A percentile compares a stretch with the other conserved stretches of the same genome.
Conservation (phyloP, 2,888 invertebrate species). For the Osmoderma eremita region DNA sequence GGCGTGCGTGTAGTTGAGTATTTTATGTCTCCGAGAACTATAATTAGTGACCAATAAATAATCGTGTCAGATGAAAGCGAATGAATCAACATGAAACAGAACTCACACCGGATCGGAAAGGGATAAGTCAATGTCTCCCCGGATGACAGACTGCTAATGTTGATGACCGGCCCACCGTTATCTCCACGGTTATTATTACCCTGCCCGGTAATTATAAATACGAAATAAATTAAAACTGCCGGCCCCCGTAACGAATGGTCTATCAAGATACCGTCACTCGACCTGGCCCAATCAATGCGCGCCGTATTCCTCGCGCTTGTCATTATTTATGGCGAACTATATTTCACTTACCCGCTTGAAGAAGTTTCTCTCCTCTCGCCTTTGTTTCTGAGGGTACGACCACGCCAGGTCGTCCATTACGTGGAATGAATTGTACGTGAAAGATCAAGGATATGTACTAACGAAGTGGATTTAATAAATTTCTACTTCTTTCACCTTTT, state of each 20-base stretch:
- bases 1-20: slow-evolving; percentile 52
- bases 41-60: slow-evolving; percentile 57
- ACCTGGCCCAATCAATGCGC: slow-evolving; percentile 43
- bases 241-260: slow-evolving; percentile 47
- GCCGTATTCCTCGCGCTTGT: slow-evolving; percentile 22
- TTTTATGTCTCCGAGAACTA: slow-evolving; percentile 57
- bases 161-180: slow-evolving; percentile 52
- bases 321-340: slow-evolving; percentile 30
- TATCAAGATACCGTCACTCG: slow-evolving; percentile 48
- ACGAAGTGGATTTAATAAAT: too few relatives aligned
- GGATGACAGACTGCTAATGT: slow-evolving; percentile 54
- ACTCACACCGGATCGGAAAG: slow-evolving; percentile 53
- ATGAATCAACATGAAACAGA: slow-evolving; percentile 53
- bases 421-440: too few relatives aligned
- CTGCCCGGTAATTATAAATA: slow-evolving; percentile 53
- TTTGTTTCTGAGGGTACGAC: background rate
- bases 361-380: slow-evolving; percentile 4
- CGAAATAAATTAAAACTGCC: slow-evolving; percentile 52
- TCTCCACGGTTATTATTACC: slow-evolving; percentile 53
- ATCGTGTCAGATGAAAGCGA: slow-evolving; percentile 55
- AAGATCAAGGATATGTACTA: too few relatives aligned
- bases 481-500: too few relatives aligned
- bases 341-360: slow-evolving; percentile 27
- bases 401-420: too few relatives aligned
- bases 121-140: slow-evolving; percentile 53